Evolutionary conservation across 2,888 invertebrate species (phyloP).

Genomic region (Epinotia ramella): DNA sequence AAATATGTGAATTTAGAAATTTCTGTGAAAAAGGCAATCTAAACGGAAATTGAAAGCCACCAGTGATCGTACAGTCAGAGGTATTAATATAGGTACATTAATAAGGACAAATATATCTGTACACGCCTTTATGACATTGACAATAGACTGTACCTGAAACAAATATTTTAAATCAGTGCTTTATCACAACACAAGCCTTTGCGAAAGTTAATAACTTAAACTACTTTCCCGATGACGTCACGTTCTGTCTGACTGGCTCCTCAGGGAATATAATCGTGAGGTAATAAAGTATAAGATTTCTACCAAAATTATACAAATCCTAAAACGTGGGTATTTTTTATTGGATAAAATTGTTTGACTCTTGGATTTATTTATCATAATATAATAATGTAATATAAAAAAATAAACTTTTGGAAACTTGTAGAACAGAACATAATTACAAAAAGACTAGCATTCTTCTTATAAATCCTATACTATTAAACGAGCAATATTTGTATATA

Average conservation of each 20-base stretch:
- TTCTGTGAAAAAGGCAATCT: too few relatives aligned
- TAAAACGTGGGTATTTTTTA: neutral
- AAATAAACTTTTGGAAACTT: neutral
- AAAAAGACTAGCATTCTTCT: too few relatives aligned
- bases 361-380: neutral
- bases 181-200: neutral
- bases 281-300: constrained; percentile 27
- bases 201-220: constrained; percentile 14
- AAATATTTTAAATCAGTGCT: neutral
- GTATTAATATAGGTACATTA: too few relatives aligned
- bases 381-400: neutral
- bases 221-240: constrained; percentile 20
- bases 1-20: too few relatives aligned
- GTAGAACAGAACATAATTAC: neutral
- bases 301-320: neutral
- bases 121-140: too few relatives aligned
- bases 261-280: constrained; percentile 16
- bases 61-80: too few relatives aligned
- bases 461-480: too few relatives aligned
- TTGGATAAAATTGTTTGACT: neutral
- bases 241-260: constrained; percentile 26
- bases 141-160: too few relatives aligned
- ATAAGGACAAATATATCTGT: neutral
- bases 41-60: too few relatives aligned
- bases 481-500: too few relatives aligned